A percentile compares a stretch with the other conserved stretches of the same genome.
phyloP scores from a whole-genome alignment of 2,888 invertebrate genomes.

The Polyommatus icarus region DNA sequence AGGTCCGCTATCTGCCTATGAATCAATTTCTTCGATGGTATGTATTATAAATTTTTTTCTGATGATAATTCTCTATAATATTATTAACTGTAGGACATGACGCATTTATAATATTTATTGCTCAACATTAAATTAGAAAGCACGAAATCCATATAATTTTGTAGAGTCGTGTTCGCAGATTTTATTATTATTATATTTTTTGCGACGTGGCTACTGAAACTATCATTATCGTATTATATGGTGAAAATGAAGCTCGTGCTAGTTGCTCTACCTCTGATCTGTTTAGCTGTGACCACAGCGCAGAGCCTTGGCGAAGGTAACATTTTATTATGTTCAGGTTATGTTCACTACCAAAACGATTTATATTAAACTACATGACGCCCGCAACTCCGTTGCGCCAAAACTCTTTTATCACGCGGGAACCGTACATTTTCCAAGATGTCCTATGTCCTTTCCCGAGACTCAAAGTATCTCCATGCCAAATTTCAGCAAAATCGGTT shows the following conservation, averaged over 20 bases:
- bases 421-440: too few species aligned
- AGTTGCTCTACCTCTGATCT: neutral
- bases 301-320: neutral
- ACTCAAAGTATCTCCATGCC: too few species aligned
- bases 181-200: neutral
- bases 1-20: too few species aligned
- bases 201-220: neutral
- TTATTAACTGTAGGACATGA: neutral
- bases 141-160: slow-evolving; percentile 8
- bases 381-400: too few species aligned
- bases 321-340: neutral
- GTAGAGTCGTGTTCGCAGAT: neutral
- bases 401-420: too few species aligned
- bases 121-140: neutral
- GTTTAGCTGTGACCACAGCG: neutral
- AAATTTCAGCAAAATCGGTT: too few species aligned
- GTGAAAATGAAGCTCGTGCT: neutral
- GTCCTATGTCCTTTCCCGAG: too few species aligned
- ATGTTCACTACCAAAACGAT: neutral
- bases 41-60: too few species aligned
- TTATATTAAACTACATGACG: neutral
- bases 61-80: too few species aligned
- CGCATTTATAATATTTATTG: neutral
- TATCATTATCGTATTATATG: neutral
- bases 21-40: too few species aligned